Evolutionary conservation across 1,140 invertebrate species (phyloP), one percentile per base, ranked within the genome.

Genomic region (Hyphantria cunea): DNA sequence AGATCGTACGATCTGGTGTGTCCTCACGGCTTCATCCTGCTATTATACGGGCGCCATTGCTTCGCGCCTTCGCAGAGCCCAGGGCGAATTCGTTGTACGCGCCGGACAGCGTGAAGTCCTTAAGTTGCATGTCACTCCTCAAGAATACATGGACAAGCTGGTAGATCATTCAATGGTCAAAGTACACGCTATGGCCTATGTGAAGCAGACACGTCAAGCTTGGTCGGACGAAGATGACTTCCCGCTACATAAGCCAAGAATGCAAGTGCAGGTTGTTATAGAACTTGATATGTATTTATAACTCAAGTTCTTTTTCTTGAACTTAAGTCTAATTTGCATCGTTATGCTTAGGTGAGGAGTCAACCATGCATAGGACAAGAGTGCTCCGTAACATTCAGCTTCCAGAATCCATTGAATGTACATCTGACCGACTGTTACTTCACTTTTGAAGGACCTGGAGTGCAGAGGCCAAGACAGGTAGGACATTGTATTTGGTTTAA

Each of bases 201-300:
- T 95, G 0, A 92, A 93, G 68, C 94, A 95, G 71, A 95, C 95
- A 0, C 91, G 92, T 9, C 94, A 95, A 76, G 91, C 93, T 3
- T 95, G 94, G 94, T 93, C 93, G 50, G 94, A 94, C 61, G 94
- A 95, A 70, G 94, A 95, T 73, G 94, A 95, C 76, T 94, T 95
- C 82, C 91, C 92, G 34, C 88, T 95, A 12, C 87, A 92, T 12
- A 95, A 94, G 73, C 94, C 95, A 7, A 90, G 86, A 48, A 86
- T 94, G 65, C 88, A 90, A 74, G 86, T 94, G 8, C 84, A 91
- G 81, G 91, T 93, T 74, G 59, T 62, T 32, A 50, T 17, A 13
- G 13, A 6, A 51, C 11, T 12, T 7, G 0, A 17, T 39, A 37
- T 49, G 0, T 14, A 12, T 4, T 47, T 17, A 33, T 13, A 5